Evolutionary conservation across 2,113 vertebrate species (phyloP), one percentile per base, ranked within the genome.

Genomic region (Megaceryle torquata): DNA sequence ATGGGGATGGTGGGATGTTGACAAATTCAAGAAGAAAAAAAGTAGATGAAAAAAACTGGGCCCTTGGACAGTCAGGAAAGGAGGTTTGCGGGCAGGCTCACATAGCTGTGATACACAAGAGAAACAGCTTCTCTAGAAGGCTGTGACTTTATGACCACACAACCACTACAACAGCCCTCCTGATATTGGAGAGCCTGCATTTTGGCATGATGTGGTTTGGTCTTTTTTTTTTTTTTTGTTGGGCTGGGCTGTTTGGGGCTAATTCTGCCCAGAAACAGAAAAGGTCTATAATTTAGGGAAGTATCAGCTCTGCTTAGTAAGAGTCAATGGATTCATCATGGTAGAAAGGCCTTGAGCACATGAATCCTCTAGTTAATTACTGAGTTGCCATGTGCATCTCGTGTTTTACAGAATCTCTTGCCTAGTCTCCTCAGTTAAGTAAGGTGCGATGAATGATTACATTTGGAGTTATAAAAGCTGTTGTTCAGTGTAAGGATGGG

Each of bases 11-110:
- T 93, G 61, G 41, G 64, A 78, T 96, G 44, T 59, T 95, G 95
- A 93, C 53, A 96, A 97, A 96, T 72, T 56, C n/a, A 95, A 89
- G 82, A 33, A 93, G 72, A 31, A 67, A n/a, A 50, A 67, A 83
- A 81, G 79, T 57, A n/a, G 22, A 63, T 2, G 24, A 79, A 81
- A 96, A 76, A 86, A 85, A 29, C 26, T 88, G 57, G 31, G 51
- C 60, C 67, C 53, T 96, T 71, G 63, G 35, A 59, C 9, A 1
- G 17, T 84, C 64, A 91, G 67, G 87, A 91, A 37, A 96, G 46
- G 54, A 85, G 77, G 26, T 84, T 93, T 72, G 61, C 72, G 74
- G 77, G 37, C 61, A 86, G 61, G 72, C 50, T 91, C 16, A 79
- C 4, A 1, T 15, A 90, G 65, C 68, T 84, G 48, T 41, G 41